A percentile compares a stretch with the other conserved stretches of the same genome.
These are phyloP conservation scores for Hermatobates lingyangjiaoensis DNA, from an alignment of 1,140 invertebrate genomes.

Conservation along the genomic window DNA sequence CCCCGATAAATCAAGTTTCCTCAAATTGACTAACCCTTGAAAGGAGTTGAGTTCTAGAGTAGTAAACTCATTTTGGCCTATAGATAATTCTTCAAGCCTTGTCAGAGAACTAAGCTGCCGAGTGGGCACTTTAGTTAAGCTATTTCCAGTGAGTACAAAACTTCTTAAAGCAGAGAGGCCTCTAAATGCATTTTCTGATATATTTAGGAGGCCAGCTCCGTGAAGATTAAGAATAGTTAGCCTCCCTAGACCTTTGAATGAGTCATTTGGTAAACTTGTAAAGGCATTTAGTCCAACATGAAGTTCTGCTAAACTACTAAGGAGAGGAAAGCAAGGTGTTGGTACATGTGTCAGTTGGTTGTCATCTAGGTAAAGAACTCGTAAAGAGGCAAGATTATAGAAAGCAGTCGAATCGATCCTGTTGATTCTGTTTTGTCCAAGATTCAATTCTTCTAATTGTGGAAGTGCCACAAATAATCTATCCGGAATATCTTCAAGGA, in stretches of 20 bases:
- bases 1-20: slow-evolving; percentile 54
- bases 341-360: slow-evolving; percentile 61
- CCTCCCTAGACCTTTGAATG: slow-evolving; percentile 51
- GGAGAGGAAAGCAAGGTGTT: slow-evolving; percentile 42
- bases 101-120: slow-evolving; percentile 44
- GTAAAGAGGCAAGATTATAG: slow-evolving; percentile 47
- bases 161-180: slow-evolving; percentile 50
- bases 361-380: slow-evolving; percentile 64
- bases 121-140: slow-evolving; percentile 51
- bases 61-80: slow-evolving; percentile 65
- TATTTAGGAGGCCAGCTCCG: slow-evolving; percentile 54
- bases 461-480: slow-evolving; percentile 53
- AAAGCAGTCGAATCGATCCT: slow-evolving; percentile 60
- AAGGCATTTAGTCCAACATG: slow-evolving; percentile 70
- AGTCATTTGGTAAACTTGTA: slow-evolving; percentile 44
- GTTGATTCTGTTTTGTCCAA: slow-evolving; percentile 69
- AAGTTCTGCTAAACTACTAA: slow-evolving; percentile 58
- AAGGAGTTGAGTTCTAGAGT: slow-evolving; percentile 48
- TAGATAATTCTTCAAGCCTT: slow-evolving; percentile 53
- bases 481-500: slow-evolving; percentile 52
- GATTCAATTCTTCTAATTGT: slow-evolving; percentile 63
- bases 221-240: slow-evolving; percentile 57
- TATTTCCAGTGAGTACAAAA: slow-evolving; percentile 60
- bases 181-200: slow-evolving; percentile 51
- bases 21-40: slow-evolving; percentile 50